A percentile compares a stretch with the other conserved stretches of the same genome.
Conservation (phyloP, 2,888 invertebrate species). For the Adineta ricciae region DNA sequence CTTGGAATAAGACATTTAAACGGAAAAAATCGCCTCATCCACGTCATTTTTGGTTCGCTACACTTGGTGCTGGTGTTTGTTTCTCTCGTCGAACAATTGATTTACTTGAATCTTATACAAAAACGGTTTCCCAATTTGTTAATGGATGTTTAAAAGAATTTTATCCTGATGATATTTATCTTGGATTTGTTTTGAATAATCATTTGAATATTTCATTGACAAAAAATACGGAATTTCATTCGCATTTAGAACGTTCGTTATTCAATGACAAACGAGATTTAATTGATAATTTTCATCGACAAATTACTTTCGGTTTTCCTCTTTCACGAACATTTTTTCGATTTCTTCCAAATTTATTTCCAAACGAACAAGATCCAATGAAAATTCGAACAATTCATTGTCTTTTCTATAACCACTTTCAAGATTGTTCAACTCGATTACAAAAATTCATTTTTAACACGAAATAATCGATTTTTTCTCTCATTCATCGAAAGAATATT, state of each 20-base stretch:
- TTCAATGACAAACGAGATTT: neutral
- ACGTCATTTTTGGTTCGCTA: slow-evolving; percentile 91
- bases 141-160: neutral
- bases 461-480: no score
- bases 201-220: neutral
- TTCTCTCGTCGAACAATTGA: neutral
- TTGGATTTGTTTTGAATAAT: neutral
- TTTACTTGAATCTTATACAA: neutral
- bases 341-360: no score
- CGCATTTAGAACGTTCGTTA: neutral
- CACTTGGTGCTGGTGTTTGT: slow-evolving; percentile 94
- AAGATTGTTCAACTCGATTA: no score
- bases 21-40: neutral
- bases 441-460: no score
- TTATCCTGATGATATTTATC: neutral
- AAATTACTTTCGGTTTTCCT: neutral
- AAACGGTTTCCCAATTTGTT: neutral
- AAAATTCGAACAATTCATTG: no score
- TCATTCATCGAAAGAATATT: no score
- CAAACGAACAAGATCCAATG: no score
- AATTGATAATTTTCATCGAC: neutral
- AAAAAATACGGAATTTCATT: neutral
- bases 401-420: no score
- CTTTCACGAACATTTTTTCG: no score
- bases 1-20: neutral